Evolutionary conservation across 2,888 invertebrate genomes (phyloP).

Genomic region (Hanleya hanleyi): DNA sequence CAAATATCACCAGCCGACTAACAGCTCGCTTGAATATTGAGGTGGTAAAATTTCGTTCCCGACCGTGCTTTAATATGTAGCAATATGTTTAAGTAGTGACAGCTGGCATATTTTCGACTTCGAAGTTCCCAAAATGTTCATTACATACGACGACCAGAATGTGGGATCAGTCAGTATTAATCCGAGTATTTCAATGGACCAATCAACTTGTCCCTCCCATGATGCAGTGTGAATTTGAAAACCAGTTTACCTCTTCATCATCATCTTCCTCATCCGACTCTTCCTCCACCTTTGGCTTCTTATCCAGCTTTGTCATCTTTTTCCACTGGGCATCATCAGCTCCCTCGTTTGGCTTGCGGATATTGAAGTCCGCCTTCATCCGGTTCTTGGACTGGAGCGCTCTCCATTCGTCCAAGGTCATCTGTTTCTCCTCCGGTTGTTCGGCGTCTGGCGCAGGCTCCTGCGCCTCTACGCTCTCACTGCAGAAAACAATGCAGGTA

Average conservation of each 20-base stretch:
- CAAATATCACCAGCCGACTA: too few relatives aligned
- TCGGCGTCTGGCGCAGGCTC: conserved; percentile 42
- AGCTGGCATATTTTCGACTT: too few relatives aligned
- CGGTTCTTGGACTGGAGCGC: conserved; percentile 82
- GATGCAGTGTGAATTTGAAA: too few relatives aligned
- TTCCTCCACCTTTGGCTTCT: conserved; percentile 78
- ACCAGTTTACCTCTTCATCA: conserved; percentile 47
- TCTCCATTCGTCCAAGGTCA: conserved; percentile 96
- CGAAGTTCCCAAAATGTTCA: too few relatives aligned
- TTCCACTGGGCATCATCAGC: conserved; percentile 85
- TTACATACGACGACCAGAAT: too few relatives aligned
- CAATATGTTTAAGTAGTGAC: too few relatives aligned
- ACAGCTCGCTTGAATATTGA: too few relatives aligned
- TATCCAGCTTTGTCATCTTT: conserved; percentile 80
- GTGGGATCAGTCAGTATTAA: too few relatives aligned
- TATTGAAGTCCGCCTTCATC: conserved; percentile 89
- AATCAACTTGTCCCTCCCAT: not conserved
- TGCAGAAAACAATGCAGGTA: conserved; percentile 24
- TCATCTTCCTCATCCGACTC: conserved; percentile 78
- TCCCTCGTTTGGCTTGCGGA: conserved; percentile 95
- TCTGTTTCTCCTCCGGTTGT: conserved; percentile 80
- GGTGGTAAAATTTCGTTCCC: too few relatives aligned
- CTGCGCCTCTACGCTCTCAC: conserved; percentile 50
- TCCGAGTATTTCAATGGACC: too few relatives aligned
- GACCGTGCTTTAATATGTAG: too few relatives aligned